Evolutionary conservation across 1,140 invertebrate genomes (phyloP).

Genomic region (Drosophila miranda): DNA sequence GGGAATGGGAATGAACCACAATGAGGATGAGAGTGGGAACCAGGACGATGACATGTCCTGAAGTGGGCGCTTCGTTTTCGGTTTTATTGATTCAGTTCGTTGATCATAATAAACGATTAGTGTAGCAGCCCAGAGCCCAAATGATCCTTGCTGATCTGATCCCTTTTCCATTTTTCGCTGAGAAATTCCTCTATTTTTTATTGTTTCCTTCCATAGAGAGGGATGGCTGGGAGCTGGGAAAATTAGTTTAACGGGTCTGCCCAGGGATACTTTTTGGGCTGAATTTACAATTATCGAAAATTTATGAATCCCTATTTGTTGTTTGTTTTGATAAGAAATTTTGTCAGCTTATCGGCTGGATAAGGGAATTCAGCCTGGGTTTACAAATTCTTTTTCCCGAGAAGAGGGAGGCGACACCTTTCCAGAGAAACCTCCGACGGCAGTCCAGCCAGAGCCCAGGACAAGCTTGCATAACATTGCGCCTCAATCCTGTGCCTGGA

Average conservation of each 20-base stretch:
- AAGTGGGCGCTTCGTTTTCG: constrained; percentile 69
- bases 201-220: constrained; percentile 19
- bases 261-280: constrained; percentile 7
- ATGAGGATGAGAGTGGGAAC: constrained; percentile 2
- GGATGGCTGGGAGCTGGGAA: constrained; percentile 38
- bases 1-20: neutral
- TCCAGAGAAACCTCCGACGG: constrained; percentile 1
- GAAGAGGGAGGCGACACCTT: neutral
- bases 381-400: neutral
- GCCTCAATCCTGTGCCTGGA: neutral
- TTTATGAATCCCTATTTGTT: constrained; percentile 19
- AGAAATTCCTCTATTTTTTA: constrained; percentile 36
- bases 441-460: neutral
- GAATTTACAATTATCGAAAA: constrained; percentile 27
- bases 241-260: constrained; percentile 29
- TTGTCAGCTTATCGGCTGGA: constrained; percentile 31
- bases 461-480: constrained; percentile 44
- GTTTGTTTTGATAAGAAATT: constrained; percentile 41
- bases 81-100: constrained; percentile 77
- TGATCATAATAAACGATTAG: constrained; percentile 80
- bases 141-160: constrained; percentile 64
- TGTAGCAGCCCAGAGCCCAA: constrained; percentile 22
- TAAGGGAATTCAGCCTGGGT: constrained; percentile 11
- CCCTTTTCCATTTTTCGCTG: constrained; percentile 47
- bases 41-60: constrained; percentile 62